A percentile compares a stretch with the other conserved stretches of the same genome.
phyloP scores from a whole-genome alignment of 37 sponge, comb jelly and placozoan species.

The Oscarella lobularis region DNA sequence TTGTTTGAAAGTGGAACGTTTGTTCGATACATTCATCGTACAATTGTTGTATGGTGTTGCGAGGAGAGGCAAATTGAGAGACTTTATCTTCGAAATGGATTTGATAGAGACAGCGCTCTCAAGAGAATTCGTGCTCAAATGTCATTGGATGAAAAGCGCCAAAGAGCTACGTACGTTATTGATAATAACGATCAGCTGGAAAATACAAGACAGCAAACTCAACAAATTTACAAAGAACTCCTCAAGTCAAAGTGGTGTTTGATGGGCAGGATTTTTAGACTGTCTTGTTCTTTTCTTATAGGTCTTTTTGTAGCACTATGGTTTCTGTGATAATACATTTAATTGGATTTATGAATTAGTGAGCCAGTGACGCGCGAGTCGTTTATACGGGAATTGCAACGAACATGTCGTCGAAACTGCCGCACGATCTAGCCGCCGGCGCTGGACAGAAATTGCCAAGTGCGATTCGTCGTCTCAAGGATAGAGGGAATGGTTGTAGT shows the following conservation, averaged over 20 bases:
- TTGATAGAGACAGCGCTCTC: constrained; percentile 51
- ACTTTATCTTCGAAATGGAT: constrained; percentile 61
- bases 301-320: too few relatives aligned
- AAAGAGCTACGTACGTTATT: constrained; percentile 63
- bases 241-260: not conserved
- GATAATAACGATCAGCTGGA: constrained; percentile 53
- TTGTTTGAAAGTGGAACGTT: constrained; percentile 74
- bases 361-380: too few relatives aligned
- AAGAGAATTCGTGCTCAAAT: constrained; percentile 79
- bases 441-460: too few relatives aligned
- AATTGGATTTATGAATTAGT: too few relatives aligned
- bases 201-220: constrained; percentile 22
- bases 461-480: too few relatives aligned
- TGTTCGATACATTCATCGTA: constrained; percentile 34
- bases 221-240: constrained; percentile 8
- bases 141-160: constrained; percentile 60
- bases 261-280: not conserved
- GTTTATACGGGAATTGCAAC: too few relatives aligned
- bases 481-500: too few relatives aligned
- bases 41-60: constrained; percentile 80
- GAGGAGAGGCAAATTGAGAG: constrained; percentile 64
- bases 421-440: too few relatives aligned
- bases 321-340: too few relatives aligned
- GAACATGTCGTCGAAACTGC: too few relatives aligned
- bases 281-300: not conserved